Base-by-base conservation (phyloP, 2,113 vertebrate species). In the Crypturellus undulatus region DNA sequence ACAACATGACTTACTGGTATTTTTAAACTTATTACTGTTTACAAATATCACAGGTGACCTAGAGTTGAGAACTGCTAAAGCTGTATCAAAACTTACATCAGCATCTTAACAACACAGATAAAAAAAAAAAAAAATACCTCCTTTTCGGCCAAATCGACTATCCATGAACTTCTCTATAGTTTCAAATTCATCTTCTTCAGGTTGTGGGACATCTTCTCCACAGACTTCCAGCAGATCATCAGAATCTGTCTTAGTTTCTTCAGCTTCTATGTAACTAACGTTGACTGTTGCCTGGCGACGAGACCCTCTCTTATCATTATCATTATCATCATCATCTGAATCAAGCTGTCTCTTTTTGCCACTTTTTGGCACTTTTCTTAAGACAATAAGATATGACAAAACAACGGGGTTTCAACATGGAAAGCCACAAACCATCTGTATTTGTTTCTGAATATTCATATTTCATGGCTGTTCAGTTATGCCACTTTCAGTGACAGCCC, bases 101-200 rank as follows among this genome's bases (percentile, higher is more conserved):
- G 11, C 7, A 91, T 49, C 19, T 73, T 62, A 80, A 65, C 24
- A 79, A 63, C 12, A 28, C 3, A 2, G 6, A 9, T 68, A 4
- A n/a, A 60, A 43, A 72, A n/a, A n/a, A n/a, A 32, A 85, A 63
- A 89, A 91, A 49, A 62, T 98, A 99, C 99, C 99, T 98, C 98
- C 99, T 98, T 98, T 99, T 89, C 99, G 98, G 69, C 99, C 99
- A 95, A 98, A 93, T 78, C 99, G 96, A 79, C 98, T 97, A 76
- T 99, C 99, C 99, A 99, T 99, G 60, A 99, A 99, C 95, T 97
- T 98, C 87, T 99, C 99, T 94, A 99, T 98, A 28, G 99, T 99
- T 97, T 99, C 99, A 97, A 99, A 99, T 96, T 99, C 99, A 22
- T 99, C 99, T 91, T 99, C 99, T 92, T 99, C 99, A 5, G 99